phyloP scores from a whole-genome alignment of 2,888 invertebrate species.

The Mythimna albipuncta region DNA sequence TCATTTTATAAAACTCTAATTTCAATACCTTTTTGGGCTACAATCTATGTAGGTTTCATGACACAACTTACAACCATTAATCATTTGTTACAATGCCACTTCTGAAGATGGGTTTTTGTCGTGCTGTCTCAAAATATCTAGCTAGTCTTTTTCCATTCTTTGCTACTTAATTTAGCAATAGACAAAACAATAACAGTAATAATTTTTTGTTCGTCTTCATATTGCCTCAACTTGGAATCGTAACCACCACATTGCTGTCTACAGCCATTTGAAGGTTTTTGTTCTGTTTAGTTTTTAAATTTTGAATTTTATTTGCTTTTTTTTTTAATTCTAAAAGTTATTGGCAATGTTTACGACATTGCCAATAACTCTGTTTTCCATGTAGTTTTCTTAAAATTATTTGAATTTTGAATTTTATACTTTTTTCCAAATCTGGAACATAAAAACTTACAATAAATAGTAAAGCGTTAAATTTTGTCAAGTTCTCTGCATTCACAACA shows the following conservation, averaged over 20 bases:
- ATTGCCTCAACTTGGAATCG: no score
- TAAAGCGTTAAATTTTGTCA: slow-evolving; percentile 19
- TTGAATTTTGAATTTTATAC: neutral
- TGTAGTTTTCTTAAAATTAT: neutral
- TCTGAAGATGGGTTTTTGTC: neutral
- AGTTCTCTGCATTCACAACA: slow-evolving; percentile 39
- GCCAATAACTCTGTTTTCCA: no score
- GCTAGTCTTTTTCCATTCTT: neutral
- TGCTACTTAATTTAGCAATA: neutral
- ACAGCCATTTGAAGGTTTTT: no score
- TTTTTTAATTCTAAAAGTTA: no score
- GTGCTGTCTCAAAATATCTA: neutral
- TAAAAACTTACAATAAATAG: neutral
- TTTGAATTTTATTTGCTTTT: no score
- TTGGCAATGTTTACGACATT: no score
- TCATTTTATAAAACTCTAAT: no score
- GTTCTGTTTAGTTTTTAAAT: no score
- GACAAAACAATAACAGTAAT: neutral
- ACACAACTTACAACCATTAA: neutral
- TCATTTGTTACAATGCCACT: neutral
- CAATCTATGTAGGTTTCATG: no score
- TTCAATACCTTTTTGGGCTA: neutral
- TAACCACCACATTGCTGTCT: no score
- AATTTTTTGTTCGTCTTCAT: no score
- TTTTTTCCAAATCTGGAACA: neutral